Base-by-base conservation (phyloP, 2,888 invertebrate species). In the Slavum lentiscoides region DNA sequence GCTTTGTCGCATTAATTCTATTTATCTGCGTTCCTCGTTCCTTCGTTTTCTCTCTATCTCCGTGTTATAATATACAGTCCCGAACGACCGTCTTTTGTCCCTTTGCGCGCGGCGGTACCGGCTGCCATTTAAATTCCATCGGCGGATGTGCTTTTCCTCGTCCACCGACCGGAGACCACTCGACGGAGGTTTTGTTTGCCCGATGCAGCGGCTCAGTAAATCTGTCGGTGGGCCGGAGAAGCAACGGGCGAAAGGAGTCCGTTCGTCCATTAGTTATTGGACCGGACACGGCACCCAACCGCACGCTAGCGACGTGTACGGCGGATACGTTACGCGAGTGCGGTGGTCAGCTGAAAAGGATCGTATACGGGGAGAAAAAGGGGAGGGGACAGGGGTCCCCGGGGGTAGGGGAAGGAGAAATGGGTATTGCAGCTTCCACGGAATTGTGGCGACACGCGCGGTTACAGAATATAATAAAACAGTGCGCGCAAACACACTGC, bases 241-340 rank as follows among this genome's bases (percentile, higher is more conserved):
- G 43, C 9, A 43, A 43, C 7, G 43, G 1, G 6, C 4, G 30
- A 7, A 69, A 30, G 21, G 23, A 43, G 67, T 30, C 30, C 58
- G 58, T 68, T 76, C 68, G 68, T 76, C 59, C 68, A 76, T 76
- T 68, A 76, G 76, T 76, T 68, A 76, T 68, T 76, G 68, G 58
- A 76, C 68, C 68, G 76, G 68, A 68, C 30, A 30, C 43, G 21
- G 43, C 43, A 49, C 67, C 43, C 55, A n/a, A 39, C 43, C 39
- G 58, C 39, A n/a, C n/a, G n/a, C 55, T 1, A 7, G 2, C 58
- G 9, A 43, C 43, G 43, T 43, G 9, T 43, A 43, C 9, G 9
- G 43, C 9, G 43, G 43, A 43, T 43, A 43, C 43, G 43, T 43
- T 5, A 43, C 9, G 43, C 9, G 43, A 4, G 43, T 43, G 43